Percentiles rank a stretch among this genome's conserved stretches.
phyloP scores from a whole-genome alignment of 2,113 vertebrate species.

The Zapornia atra region DNA sequence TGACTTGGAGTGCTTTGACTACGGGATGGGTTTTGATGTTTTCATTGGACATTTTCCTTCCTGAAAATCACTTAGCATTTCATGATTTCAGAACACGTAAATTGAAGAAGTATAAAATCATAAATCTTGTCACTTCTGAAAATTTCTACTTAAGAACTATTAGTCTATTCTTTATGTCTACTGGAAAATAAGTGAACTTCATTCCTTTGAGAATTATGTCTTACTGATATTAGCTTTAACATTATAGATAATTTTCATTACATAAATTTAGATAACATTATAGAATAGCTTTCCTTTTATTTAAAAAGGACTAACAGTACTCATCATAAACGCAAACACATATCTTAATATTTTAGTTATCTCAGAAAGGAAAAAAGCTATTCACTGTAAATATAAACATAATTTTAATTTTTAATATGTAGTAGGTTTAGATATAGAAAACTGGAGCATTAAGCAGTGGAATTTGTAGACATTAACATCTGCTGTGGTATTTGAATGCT shows the following conservation, averaged over 20 bases:
- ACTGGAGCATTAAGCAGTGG: background rate
- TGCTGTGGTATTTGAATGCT: background rate
- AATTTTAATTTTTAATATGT: background rate
- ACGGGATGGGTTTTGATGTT: background rate
- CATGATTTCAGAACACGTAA: background rate
- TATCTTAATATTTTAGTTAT: background rate
- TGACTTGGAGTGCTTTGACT: background rate
- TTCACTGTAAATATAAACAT: background rate
- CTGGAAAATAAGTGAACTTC: background rate
- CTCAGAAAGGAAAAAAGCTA: background rate
- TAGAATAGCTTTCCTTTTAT: background rate
- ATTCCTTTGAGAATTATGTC: background rate
- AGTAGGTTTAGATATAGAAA: background rate
- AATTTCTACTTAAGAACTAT: background rate
- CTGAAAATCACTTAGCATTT: background rate
- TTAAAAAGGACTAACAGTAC: background rate
- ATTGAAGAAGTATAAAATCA: background rate
- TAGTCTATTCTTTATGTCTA: background rate
- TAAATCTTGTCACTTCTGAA: background rate
- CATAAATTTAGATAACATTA: background rate
- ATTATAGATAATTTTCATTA: background rate
- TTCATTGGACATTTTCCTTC: background rate
- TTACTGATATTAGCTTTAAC: background rate
- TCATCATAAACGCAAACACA: background rate
- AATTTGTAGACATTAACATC: conserved; percentile 5